Conservation (phyloP, 2,888 invertebrate genomes). For the Papilio protenor region DNA sequence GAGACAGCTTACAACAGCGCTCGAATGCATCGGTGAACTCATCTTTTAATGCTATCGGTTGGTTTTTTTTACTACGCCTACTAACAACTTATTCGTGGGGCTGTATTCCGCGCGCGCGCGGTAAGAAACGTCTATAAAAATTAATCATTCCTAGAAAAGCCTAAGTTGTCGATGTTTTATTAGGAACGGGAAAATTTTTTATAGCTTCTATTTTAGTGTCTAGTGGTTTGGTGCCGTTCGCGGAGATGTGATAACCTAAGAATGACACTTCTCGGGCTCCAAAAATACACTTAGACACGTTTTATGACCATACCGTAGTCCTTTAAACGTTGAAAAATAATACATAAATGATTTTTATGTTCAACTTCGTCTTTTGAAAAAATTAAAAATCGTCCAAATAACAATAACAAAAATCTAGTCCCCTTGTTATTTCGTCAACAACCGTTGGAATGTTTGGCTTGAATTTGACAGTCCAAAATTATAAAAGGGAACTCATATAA, state of each 20-base stretch:
- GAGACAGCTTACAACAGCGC: slow-evolving; percentile 51
- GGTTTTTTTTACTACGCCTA: slow-evolving; percentile 53
- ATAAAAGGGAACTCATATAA: slow-evolving; percentile 57
- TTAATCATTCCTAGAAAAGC: slow-evolving; percentile 53
- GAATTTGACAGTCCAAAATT: slow-evolving; percentile 65
- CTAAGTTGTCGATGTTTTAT: slow-evolving; percentile 47
- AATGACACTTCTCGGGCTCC: too few species aligned
- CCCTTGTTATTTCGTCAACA: slow-evolving; percentile 57
- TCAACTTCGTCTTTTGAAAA: too few species aligned
- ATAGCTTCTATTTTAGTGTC: slow-evolving; percentile 54
- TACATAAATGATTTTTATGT: too few species aligned
- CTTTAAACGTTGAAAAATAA: too few species aligned
- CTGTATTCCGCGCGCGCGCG: slow-evolving; percentile 58
- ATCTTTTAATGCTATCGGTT: slow-evolving; percentile 48
- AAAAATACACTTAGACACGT: too few species aligned
- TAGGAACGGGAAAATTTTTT: slow-evolving; percentile 47
- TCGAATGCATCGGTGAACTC: slow-evolving; percentile 50
- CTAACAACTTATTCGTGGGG: slow-evolving; percentile 53
- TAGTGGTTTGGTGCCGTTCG: too few species aligned
- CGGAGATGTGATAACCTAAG: too few species aligned
- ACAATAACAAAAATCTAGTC: too few species aligned
- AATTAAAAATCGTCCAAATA: too few species aligned
- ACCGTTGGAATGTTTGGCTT: slow-evolving; percentile 63
- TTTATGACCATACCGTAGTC: too few species aligned
- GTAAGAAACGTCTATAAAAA: slow-evolving; percentile 57